These are phyloP conservation scores for Cyanistes caeruleus DNA, from an alignment of 2,113 vertebrate species.

Conservation along the genomic window DNA sequence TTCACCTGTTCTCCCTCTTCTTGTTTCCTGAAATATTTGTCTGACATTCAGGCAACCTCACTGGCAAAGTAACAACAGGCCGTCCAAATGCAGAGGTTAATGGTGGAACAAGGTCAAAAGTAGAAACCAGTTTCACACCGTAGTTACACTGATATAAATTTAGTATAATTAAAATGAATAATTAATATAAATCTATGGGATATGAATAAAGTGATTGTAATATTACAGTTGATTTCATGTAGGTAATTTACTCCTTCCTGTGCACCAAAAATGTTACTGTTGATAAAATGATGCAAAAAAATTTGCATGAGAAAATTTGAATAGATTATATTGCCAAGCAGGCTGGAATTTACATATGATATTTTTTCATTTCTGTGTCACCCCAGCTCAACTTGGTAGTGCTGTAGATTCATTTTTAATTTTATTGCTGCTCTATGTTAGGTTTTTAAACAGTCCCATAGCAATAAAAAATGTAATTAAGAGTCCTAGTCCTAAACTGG, in stretches of 20 bases:
- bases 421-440: background rate
- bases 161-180: background rate
- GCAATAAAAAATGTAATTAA: background rate
- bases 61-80: background rate
- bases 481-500: background rate
- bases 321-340: background rate
- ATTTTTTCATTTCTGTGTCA: background rate
- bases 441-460: background rate
- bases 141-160: background rate
- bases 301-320: background rate
- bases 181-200: background rate
- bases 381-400: background rate
- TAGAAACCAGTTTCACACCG: background rate
- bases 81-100: slow-evolving; percentile 19
- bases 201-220: background rate
- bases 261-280: background rate
- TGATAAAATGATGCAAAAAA: background rate
- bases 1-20: background rate
- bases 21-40: slow-evolving; percentile 1
- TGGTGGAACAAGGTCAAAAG: background rate
- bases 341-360: background rate
- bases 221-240: background rate
- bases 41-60: background rate
- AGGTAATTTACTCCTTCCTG: background rate
- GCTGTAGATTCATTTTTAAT: background rate